Conservation (phyloP, 2,888 invertebrate genomes). For the Bugulina stolonifera region DNA sequence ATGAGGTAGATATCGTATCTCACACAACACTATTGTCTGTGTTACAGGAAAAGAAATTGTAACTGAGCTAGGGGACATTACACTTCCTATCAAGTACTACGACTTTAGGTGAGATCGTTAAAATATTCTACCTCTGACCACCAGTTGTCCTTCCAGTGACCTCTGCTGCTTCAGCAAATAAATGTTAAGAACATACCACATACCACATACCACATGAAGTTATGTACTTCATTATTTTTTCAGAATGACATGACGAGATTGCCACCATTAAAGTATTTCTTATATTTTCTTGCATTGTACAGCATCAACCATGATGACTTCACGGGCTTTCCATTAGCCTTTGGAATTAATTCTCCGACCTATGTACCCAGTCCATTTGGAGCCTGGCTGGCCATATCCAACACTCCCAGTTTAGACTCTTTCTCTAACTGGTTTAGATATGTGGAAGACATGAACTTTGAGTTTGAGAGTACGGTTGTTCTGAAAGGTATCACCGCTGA, state of each 20-base stretch:
- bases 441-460: conserved; percentile 30
- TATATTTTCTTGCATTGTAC: too few relatives aligned
- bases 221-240: too few relatives aligned
- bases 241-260: too few relatives aligned
- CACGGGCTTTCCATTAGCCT: not conserved
- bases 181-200: too few relatives aligned
- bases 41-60: conserved; percentile 29
- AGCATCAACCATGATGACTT: conserved; percentile 4
- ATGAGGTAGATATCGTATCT: too few relatives aligned
- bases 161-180: too few relatives aligned
- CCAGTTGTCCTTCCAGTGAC: too few relatives aligned
- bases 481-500: conserved; percentile 28
- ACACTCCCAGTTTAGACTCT: conserved; percentile 34
- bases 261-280: too few relatives aligned
- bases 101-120: conserved; percentile 31
- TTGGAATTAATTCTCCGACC: not conserved
- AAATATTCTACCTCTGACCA: too few relatives aligned
- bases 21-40: too few relatives aligned
- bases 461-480: conserved; percentile 30
- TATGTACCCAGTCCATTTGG: conserved; percentile 32
- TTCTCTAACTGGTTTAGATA: conserved; percentile 38
- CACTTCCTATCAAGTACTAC: conserved; percentile 31
- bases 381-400: conserved; percentile 32
- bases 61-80: conserved; percentile 30
- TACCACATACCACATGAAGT: too few relatives aligned